Evolutionary conservation across 2,113 vertebrate genomes (phyloP), one percentile per base, ranked within the genome.

Genomic region (Platysteira castanea): DNA sequence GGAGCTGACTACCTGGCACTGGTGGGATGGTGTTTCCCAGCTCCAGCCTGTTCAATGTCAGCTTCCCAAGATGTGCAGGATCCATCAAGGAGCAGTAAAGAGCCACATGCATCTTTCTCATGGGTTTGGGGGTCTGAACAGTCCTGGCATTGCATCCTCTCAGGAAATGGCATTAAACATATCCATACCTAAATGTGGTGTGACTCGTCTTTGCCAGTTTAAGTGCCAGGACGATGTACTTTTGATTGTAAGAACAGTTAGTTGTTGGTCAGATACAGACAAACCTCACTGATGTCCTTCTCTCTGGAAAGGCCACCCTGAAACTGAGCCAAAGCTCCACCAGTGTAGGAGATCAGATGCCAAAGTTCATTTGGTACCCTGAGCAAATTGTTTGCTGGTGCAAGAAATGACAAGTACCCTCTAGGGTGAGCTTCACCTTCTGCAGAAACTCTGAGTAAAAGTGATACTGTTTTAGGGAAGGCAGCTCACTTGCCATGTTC

Each of bases 21-120:
- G 63, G 11, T 47, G 30, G 67, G 46, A 31, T 54, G 14, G 11
- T 41, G 16, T 67, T 89, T 65, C n/a, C 46, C 65, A 49, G 46
- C 42, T 70, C 30, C 26, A 53, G 18, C 8, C 27, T 79, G 47
- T 17, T 46, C 7, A 7, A 2, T 35, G 9, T 9, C 31, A 63
- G 18, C 35, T 83, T 57, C 61, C 37, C 41, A 31, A 10, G 13
- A 28, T 3, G 5, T n/a, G 47, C 16, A 37, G 21, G 27, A 47
- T 17, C 42, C 10, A 3, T 5, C 0, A 6, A 83, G 50, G 52
- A 78, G 41, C 21, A 39, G 22, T 26, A 35, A 35, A 1, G 56
- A 79, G 35, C 26, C 35, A 26, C 44, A 9, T 1, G 1, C 8
- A 35, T 31, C 0, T 0, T 67, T 63, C 26, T 61, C 24, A 11